Base-by-base conservation (phyloP, 2,797 vertebrate genomes). In the Nannoperca australis region DNA sequence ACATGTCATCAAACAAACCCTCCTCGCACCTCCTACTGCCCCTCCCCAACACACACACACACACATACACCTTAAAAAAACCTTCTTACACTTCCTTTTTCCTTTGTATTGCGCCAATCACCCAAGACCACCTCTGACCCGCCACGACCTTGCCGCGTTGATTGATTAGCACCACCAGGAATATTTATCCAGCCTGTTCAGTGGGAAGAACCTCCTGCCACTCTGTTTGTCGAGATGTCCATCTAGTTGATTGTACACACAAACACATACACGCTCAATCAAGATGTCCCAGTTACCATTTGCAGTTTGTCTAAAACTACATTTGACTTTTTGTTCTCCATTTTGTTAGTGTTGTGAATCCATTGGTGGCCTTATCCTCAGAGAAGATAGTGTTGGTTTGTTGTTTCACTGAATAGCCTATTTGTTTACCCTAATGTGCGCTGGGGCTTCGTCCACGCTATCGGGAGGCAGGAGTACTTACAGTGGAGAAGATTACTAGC, bases 131-230 rank as follows among this genome's bases (percentile, higher is more conserved):
- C 84, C 88, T 87, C 79, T 85, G 89, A 89, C 89, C 90, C 11
- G 2, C 49, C 0, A 6, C 49, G 80, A 82, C 82, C 32, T 1
- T 40, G 65, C 73, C 55, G 71, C 10, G 83, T 76, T 89, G 89
- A 91, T 89, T 92, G 92, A 91, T 91, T 88, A 87, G 90, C 81
- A 20, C 78, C 90, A 85, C 81, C 71, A 70, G 85, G 81, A 78
- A 79, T 90, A 91, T 89, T 91, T 90, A 89, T 81, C 81, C 85
- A 84, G 75, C 54, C 85, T 61, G 80, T 62, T 79, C 59, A 78
- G 85, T 7, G 66, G 85, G 81, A 88, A 86, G 81, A 75, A 18
- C 47, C 73, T 18, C 66, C 73, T 76, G 84, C 82, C 86, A 27
- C 65, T 79, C 51, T 86, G 85, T 91, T 89, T 90, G 80, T 78